Evolutionary conservation across 2,797 vertebrate species (phyloP).

Genomic region (Atherinosoma microstoma): DNA sequence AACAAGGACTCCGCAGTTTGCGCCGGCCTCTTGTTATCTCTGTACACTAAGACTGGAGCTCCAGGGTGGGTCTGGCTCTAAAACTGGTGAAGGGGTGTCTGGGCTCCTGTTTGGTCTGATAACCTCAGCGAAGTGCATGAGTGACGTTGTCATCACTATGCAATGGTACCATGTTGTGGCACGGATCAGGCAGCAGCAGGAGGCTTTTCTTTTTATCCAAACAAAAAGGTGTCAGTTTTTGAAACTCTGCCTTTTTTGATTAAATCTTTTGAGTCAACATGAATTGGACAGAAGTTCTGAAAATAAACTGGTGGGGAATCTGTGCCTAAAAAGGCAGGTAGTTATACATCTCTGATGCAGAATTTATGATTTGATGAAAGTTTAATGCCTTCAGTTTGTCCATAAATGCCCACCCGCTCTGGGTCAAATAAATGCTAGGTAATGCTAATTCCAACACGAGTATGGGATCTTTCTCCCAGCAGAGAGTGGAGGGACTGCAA

Average conservation of each 20-base stretch:
- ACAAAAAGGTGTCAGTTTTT: background rate
- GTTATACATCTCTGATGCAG: background rate
- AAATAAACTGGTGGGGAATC: too few relatives aligned
- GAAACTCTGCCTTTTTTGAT: background rate
- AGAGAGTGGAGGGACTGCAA: background rate
- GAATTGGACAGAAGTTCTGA: too few relatives aligned
- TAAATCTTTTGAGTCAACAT: background rate
- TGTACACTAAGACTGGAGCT: background rate
- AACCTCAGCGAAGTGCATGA: constrained; percentile 28
- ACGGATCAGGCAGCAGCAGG: background rate
- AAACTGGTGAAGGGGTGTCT: constrained; percentile 16
- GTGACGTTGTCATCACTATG: background rate
- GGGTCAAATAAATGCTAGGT: background rate
- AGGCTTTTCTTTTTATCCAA: too few relatives aligned
- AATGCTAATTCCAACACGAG: background rate
- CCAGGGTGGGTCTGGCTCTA: constrained; percentile 45
- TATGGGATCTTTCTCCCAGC: background rate
- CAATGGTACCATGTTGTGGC: constrained; percentile 2
- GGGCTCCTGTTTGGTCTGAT: constrained; percentile 56
- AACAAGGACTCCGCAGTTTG: constrained; percentile 6
- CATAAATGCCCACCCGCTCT: background rate
- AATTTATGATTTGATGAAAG: background rate
- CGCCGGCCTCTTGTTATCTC: constrained; percentile 57
- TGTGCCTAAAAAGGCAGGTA: background rate
- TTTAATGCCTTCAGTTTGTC: background rate